A percentile compares a stretch with the other conserved stretches of the same genome.
Conservation (phyloP, 2,113 vertebrate genomes). For the Platysternon megacephalum region DNA sequence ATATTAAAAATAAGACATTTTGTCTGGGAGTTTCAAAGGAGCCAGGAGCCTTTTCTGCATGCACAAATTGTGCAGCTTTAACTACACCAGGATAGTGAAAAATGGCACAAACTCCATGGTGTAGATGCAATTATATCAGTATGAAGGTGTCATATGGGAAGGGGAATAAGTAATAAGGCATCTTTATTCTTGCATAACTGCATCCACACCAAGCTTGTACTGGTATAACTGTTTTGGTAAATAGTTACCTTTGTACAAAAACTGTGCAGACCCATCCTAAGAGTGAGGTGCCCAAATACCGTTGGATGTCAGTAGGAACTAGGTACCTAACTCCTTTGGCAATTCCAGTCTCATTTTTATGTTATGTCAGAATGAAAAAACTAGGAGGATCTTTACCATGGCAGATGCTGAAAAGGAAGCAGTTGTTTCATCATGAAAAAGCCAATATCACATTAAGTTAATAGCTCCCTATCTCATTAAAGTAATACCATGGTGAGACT, state of each 20-base stretch:
- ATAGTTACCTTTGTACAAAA: not conserved
- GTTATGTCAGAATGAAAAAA: not conserved
- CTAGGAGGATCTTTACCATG: not conserved
- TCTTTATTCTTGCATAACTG: not conserved
- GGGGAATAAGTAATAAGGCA: not conserved
- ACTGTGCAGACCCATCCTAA: not conserved
- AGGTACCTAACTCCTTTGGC: not conserved
- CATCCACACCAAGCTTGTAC: not conserved
- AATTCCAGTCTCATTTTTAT: not conserved
- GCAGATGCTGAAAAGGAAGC: not conserved
- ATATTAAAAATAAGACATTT: not conserved
- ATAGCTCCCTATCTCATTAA: not conserved
- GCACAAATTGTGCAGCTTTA: not conserved
- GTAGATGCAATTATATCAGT: not conserved
- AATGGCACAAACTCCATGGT: not conserved
- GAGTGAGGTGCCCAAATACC: too few species aligned
- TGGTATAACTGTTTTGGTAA: not conserved
- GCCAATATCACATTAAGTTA: not conserved
- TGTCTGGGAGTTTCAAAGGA: not conserved
- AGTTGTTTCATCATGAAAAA: not conserved
- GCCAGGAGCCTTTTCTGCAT: not conserved
- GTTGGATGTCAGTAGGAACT: accelerated
- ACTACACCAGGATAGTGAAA: not conserved
- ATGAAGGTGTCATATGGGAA: not conserved
- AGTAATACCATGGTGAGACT: not conserved